These are phyloP conservation scores for Colistium nudipinnis DNA, from an alignment of 2,113 vertebrate genomes.

Conservation along the genomic window DNA sequence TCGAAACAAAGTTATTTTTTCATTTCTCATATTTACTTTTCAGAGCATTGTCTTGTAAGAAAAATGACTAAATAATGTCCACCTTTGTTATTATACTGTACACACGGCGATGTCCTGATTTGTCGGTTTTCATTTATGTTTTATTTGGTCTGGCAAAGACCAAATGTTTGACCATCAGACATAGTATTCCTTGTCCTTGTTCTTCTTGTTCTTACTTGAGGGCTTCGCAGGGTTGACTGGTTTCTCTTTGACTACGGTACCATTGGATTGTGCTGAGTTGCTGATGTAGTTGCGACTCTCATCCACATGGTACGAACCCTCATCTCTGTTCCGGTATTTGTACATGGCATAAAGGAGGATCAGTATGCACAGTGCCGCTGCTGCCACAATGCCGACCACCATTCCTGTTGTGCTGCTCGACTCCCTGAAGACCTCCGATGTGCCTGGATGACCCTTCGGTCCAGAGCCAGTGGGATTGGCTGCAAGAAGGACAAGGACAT, in stretches of 20 bases:
- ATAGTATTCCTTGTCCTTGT: slow-evolving; percentile 99
- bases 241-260: slow-evolving; percentile 96
- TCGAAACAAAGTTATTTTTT: slow-evolving; percentile 85
- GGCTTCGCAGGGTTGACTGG: slow-evolving; percentile 92
- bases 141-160: slow-evolving; percentile 53
- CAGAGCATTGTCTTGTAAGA: slow-evolving; percentile 84
- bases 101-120: slow-evolving; percentile 83
- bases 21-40: slow-evolving; percentile 67
- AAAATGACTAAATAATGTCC: slow-evolving; percentile 86
- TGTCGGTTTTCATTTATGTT: slow-evolving; percentile 57
- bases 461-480: slow-evolving; percentile 93
- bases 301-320: slow-evolving; percentile 97
- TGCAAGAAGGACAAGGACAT: slow-evolving; percentile 72
- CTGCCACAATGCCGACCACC: slow-evolving; percentile 97
- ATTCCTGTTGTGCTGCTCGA: slow-evolving; percentile 98
- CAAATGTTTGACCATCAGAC: slow-evolving; percentile 87
- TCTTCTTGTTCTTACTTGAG: slow-evolving; percentile 97
- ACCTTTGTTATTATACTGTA: slow-evolving; percentile 91
- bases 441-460: slow-evolving; percentile 87
- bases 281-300: slow-evolving; percentile 99
- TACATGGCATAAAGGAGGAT: slow-evolving; percentile 99
- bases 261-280: slow-evolving; percentile 98
- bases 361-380: slow-evolving; percentile 96
- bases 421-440: slow-evolving; percentile 92
- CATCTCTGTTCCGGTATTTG: slow-evolving; percentile 98